phyloP scores from a whole-genome alignment of 2,113 vertebrate genomes.

The Hoplias malabaricus region DNA sequence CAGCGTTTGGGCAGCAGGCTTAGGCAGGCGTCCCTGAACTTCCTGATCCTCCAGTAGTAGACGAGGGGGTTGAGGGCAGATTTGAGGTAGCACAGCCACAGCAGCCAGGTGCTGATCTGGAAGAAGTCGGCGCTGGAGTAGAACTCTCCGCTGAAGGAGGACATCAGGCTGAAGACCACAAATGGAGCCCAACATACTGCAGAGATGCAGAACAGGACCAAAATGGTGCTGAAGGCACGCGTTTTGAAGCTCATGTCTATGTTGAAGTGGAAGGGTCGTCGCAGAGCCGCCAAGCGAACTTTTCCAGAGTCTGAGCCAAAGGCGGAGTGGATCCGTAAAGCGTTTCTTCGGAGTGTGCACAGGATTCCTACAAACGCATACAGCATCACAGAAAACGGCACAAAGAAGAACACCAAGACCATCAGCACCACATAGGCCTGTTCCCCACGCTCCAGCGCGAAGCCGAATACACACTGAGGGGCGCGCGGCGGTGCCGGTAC shows the following conservation, averaged over 20 bases:
- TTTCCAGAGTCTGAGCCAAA: constrained; percentile 94
- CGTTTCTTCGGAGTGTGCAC: constrained; percentile 93
- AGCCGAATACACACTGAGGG: constrained; percentile 94
- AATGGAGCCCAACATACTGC: constrained; percentile 94
- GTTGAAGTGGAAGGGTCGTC: constrained; percentile 94
- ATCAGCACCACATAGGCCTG: constrained; percentile 87
- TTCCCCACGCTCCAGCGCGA: constrained; percentile 82
- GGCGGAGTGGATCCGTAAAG: constrained; percentile 91
- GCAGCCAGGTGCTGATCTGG: constrained; percentile 94
- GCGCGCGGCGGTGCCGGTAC: constrained; percentile 87
- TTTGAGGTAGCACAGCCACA: constrained; percentile 99
- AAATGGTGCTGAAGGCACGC: constrained; percentile 98
- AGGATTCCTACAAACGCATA: constrained; percentile 96
- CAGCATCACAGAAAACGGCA: constrained; percentile 91
- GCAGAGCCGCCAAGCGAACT: constrained; percentile 92
- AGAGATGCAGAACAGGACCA: constrained; percentile 95
- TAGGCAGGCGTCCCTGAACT: constrained; percentile 95
- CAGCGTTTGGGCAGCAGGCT: constrained; percentile 95
- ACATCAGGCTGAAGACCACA: constrained; percentile 90
- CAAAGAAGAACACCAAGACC: constrained; percentile 88
- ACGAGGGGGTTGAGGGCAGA: constrained; percentile 97
- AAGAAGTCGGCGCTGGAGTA: constrained; percentile 92
- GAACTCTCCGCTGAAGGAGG: constrained; percentile 88
- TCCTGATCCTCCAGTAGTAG: constrained; percentile 99
- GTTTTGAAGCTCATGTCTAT: constrained; percentile 99